Evolutionary conservation across 2,888 invertebrate species (phyloP), one percentile per base, ranked within the genome.

Genomic region (Eilema sororculum): DNA sequence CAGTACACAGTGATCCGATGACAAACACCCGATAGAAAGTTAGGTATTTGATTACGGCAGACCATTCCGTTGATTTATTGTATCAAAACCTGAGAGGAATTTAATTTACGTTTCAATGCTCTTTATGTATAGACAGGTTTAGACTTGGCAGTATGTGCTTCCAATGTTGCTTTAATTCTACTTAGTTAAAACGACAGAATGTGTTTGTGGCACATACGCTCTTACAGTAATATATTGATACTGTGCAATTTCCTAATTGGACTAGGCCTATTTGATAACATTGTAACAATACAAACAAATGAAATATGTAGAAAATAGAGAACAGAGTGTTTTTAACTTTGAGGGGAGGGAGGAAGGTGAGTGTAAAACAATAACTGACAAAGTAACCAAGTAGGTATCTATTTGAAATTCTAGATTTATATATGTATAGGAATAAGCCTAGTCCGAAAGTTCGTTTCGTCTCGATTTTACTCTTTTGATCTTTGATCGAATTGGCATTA

Each of bases 391-490:
- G n/a, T n/a, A n/a, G n/a, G n/a, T n/a, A n/a, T n/a, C n/a, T 52
- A 52, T 0, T 20, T 52, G 20, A 46, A 20, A 20, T 20, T 20
- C 46, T 46, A 46, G 46, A 46, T 46, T 58, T 30, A 24, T 66
- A 22, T 46, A 28, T 25, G 28, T 61, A 33, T 33, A 60, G n/a
- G 30, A 9, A 13, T 58, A n/a, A 60, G 30, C 60, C 60, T 60
- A 60, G 60, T 30, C 28, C 1, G 6, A 60, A 60, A 33, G n/a
- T 0, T 10, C 13, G 8, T 16, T 16, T 33, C 9, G 24, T 33
- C 30, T 57, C 33, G 16, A 24, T 25, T 60, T 59, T 61, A 46
- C 68, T 67, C 25, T 52, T 59, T 64, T 80, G 67, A 76, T 77
- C 69, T 68, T 67, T 60, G 64, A 71, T 46, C 41, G 20, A 68